These are phyloP conservation scores for Brassicogethes aeneus DNA, from an alignment of 2,888 invertebrate species.

Conservation along the genomic window DNA sequence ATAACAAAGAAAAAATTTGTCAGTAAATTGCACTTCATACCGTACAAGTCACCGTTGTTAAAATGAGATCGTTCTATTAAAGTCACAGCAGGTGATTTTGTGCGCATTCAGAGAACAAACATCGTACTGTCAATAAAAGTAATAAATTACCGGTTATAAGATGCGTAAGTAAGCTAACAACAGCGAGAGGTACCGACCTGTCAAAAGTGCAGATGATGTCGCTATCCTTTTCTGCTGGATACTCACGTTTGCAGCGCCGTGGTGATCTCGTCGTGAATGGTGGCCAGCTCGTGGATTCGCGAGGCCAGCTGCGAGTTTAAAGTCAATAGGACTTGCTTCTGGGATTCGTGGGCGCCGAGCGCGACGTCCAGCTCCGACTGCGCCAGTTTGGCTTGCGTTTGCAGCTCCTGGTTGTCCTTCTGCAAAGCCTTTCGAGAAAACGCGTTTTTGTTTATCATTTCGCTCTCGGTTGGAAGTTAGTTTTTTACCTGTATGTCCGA, in stretches of 20 bases:
- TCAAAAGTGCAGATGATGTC: too few species aligned
- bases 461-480: too few species aligned
- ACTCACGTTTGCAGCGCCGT: conserved; percentile 64
- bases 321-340: conserved; percentile 70
- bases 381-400: conserved; percentile 60
- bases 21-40: conserved; percentile 15
- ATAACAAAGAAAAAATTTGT: not conserved
- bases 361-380: conserved; percentile 75
- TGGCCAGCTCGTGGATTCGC: conserved; percentile 69
- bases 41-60: conserved; percentile 12
- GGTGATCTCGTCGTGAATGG: conserved; percentile 75
- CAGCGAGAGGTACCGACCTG: too few species aligned
- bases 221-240: conserved; percentile 12
- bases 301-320: conserved; percentile 75
- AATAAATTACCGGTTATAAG: too few species aligned
- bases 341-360: conserved; percentile 71
- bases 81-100: too few species aligned
- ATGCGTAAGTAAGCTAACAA: conserved; percentile 18
- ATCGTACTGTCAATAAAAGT: too few species aligned
- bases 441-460: too few species aligned
- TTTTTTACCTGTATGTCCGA: conserved; percentile 27
- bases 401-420: conserved; percentile 57
- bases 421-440: conserved; percentile 43
- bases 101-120: not conserved
- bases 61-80: not conserved